These are phyloP conservation scores for Bos taurus DNA, from an alignment of 2,113 vertebrate genomes.

Conservation along the genomic window DNA sequence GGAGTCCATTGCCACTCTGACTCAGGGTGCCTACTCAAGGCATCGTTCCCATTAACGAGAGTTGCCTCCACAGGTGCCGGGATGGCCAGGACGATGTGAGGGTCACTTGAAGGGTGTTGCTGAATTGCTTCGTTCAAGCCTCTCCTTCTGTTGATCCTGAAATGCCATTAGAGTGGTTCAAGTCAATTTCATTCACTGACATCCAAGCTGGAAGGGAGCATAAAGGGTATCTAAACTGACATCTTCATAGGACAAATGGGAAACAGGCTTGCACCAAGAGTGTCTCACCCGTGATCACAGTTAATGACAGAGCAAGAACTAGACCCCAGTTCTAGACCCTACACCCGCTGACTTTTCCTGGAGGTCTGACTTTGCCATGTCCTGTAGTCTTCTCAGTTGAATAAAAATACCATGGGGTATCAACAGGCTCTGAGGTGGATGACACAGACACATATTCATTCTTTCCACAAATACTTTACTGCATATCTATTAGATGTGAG, in stretches of 20 bases:
- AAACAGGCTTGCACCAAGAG: background rate
- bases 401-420: background rate
- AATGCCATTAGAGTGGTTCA: background rate
- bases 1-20: background rate
- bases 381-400: rapidly evolving
- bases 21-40: background rate
- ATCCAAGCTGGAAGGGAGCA: background rate
- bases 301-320: background rate
- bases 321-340: background rate
- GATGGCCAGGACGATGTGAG: background rate
- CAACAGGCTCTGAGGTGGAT: background rate
- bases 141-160: background rate
- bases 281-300: background rate
- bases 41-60: background rate
- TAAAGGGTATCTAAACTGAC: background rate
- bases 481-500: background rate
- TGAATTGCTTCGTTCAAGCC: background rate
- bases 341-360: background rate
- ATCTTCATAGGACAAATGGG: background rate
- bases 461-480: background rate
- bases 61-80: background rate
- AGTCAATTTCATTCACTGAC: background rate
- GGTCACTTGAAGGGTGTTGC: background rate
- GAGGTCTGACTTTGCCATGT: background rate
- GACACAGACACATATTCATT: background rate